phyloP scores from a whole-genome alignment of 2,888 invertebrate genomes.

The Chymomyza amoena region DNA sequence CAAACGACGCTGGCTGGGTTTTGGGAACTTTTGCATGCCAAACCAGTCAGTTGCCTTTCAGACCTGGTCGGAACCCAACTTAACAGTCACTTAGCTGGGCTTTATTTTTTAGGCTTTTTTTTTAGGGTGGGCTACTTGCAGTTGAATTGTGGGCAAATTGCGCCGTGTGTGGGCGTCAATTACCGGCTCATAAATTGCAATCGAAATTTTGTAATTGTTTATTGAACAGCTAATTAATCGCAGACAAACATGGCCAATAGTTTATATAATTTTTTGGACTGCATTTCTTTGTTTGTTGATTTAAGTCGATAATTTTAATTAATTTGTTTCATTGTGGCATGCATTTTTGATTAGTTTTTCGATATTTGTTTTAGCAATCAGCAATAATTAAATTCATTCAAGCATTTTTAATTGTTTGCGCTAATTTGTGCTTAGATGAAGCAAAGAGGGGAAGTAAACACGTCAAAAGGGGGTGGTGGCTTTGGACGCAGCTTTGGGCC shows the following conservation, averaged over 20 bases:
- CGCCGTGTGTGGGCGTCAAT: slow-evolving; percentile 41
- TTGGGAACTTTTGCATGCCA: slow-evolving; percentile 31
- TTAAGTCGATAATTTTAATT: slow-evolving; percentile 60
- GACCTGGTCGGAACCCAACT: background rate
- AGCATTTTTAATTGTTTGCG: slow-evolving; percentile 68
- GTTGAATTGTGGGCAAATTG: background rate
- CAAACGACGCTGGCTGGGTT: background rate
- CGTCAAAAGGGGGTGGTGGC: slow-evolving; percentile 4
- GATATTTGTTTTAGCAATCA: slow-evolving; percentile 42
- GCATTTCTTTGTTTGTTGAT: slow-evolving; percentile 18
- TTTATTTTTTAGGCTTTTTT: background rate
- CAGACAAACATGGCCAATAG: slow-evolving; percentile 19
- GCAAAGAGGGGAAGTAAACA: background rate
- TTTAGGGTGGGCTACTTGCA: background rate
- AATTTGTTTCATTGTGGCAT: slow-evolving; percentile 52
- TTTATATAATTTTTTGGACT: slow-evolving; percentile 45
- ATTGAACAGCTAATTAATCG: slow-evolving; percentile 57
- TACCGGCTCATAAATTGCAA: slow-evolving; percentile 45
- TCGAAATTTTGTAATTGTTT: slow-evolving; percentile 45
- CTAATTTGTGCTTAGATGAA: slow-evolving; percentile 57
- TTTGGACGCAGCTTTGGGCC: slow-evolving; percentile 6
- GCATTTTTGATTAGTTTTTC: slow-evolving; percentile 66
- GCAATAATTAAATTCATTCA: slow-evolving; percentile 70
- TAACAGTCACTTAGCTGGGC: background rate
- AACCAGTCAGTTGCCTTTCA: slow-evolving; percentile 34